Percentiles rank a stretch among this genome's conserved stretches.
These are phyloP conservation scores for Arenaria interpres DNA, from an alignment of 2,113 vertebrate species.

Conservation along the genomic window DNA sequence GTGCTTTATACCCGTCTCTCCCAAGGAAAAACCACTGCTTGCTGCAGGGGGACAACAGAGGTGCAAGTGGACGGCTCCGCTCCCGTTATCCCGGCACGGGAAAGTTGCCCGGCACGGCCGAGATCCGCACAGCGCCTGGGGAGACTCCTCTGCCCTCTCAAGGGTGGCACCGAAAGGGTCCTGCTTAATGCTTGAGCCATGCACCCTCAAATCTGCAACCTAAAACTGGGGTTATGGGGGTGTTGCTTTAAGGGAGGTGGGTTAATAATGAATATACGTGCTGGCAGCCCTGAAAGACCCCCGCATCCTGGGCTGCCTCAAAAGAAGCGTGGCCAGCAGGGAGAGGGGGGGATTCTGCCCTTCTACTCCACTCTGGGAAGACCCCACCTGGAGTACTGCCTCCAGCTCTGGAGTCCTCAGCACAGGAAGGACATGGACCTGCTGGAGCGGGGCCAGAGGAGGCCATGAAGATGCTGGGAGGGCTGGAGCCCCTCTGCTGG, in stretches of 20 bases:
- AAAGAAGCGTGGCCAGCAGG: too few species aligned
- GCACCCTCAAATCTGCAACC: background rate
- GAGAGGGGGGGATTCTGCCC: too few species aligned
- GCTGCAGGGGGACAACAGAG: background rate
- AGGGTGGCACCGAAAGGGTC: background rate
- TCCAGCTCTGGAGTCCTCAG: too few species aligned
- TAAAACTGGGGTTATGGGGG: background rate
- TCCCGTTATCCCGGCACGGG: fast-evolving
- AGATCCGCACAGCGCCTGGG: fast-evolving
- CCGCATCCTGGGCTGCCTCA: too few species aligned
- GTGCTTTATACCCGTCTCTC: background rate
- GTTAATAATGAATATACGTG: background rate
- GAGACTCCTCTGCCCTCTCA: background rate
- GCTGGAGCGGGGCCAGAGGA: too few species aligned
- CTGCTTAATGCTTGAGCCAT: background rate
- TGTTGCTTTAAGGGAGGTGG: background rate
- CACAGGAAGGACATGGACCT: too few species aligned
- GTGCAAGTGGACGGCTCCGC: background rate
- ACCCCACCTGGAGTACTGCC: too few species aligned
- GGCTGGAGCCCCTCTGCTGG: too few species aligned
- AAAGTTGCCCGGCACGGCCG: too few species aligned
- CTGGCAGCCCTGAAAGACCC: too few species aligned
- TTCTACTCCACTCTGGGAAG: too few species aligned
- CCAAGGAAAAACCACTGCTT: background rate
- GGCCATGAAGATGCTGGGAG: too few species aligned